Conservation (phyloP, 1,140 invertebrate genomes). For the Microplitis demolitor region DNA sequence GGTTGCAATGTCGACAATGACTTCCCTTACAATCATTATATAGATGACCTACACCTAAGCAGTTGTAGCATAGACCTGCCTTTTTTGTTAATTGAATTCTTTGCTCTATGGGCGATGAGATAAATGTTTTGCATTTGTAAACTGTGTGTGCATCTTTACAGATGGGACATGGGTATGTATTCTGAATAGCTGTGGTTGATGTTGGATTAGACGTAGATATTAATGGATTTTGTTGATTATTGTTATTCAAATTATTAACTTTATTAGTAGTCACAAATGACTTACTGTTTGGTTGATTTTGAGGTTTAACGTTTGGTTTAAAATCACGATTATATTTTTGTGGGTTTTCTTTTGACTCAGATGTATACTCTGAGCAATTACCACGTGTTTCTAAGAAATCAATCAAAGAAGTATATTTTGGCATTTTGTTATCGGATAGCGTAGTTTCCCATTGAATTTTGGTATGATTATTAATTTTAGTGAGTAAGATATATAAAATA, state of each 20-base stretch:
- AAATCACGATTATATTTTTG: background rate
- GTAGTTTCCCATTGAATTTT: slow-evolving; percentile 17
- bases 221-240: no score
- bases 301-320: no score
- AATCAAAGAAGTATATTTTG: background rate
- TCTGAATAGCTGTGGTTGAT: background rate
- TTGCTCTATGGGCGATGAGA: slow-evolving; percentile 3
- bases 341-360: background rate
- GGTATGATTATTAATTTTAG: slow-evolving; percentile 13
- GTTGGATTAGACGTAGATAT: background rate
- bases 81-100: slow-evolving; percentile 17
- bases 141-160: slow-evolving; percentile 23
- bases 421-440: background rate
- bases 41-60: slow-evolving; percentile 26
- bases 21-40: slow-evolving; percentile 16
- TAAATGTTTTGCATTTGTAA: slow-evolving; percentile 20
- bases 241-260: no score
- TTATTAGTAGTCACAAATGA: background rate
- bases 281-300: no score
- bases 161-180: background rate
- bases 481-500: slow-evolving; percentile 23
- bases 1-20: slow-evolving; percentile 14
- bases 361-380: background rate
- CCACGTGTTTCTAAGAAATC: slow-evolving; percentile 16
- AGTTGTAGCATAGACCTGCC: slow-evolving; percentile 31